A percentile compares a stretch with the other conserved stretches of the same genome.
Conservation (phyloP, 2,113 vertebrate genomes). For the Prionailurus viverrinus region DNA sequence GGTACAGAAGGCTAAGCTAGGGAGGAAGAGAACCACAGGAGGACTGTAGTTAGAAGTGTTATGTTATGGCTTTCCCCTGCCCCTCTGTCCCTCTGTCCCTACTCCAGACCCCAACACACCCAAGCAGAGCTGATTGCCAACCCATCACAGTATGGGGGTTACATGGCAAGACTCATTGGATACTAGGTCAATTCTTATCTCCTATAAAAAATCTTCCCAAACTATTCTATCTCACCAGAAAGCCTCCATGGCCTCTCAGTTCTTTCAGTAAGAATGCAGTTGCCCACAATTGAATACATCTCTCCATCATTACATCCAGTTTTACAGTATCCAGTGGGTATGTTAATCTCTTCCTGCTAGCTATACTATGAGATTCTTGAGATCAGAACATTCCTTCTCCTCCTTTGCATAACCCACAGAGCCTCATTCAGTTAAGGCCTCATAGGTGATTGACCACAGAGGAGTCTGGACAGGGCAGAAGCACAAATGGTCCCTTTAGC, state of each 20-base stretch:
- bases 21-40: constrained; percentile 44
- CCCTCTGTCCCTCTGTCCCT: background rate
- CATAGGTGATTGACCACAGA: background rate
- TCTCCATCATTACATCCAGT: background rate
- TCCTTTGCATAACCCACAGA: background rate
- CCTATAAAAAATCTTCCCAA: constrained; percentile 1
- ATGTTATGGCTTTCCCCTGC: background rate
- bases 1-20: constrained; percentile 13
- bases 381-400: background rate
- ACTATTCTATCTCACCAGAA: background rate
- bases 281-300: background rate
- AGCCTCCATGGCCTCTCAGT: background rate
- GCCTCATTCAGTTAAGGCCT: background rate
- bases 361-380: constrained; percentile 12
- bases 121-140: background rate
- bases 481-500: background rate
- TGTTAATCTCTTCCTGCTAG: background rate
- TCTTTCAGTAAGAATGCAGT: background rate
- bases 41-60: constrained; percentile 36
- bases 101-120: constrained; percentile 6
- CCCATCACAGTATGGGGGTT: background rate
- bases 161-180: background rate
- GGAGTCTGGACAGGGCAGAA: background rate
- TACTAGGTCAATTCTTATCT: background rate
- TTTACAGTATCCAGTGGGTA: background rate